phyloP scores from a whole-genome alignment of 2,888 invertebrate genomes.

The Hyppa rectilinea region DNA sequence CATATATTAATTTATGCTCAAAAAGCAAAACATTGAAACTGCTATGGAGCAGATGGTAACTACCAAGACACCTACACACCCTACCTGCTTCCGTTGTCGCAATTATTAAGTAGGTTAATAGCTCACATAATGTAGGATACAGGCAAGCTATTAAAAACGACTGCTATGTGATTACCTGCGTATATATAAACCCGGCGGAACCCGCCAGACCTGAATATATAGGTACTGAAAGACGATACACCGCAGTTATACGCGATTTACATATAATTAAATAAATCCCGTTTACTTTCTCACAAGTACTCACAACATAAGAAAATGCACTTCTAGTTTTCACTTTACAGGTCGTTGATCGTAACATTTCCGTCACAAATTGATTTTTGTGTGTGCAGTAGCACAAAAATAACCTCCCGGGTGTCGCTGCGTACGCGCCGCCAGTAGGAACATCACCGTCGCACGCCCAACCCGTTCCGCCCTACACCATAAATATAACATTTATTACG shows the following conservation, averaged over 20 bases:
- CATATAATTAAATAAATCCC: constrained; percentile 38
- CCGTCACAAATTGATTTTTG: constrained; percentile 88
- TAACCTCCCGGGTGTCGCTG: constrained; percentile 88
- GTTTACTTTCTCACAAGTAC: constrained; percentile 37
- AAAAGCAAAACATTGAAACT: background rate
- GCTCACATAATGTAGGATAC: constrained; percentile 47
- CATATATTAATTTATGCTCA: background rate
- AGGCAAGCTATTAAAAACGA: constrained; percentile 59
- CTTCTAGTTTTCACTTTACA: constrained; percentile 77
- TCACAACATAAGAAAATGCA: constrained; percentile 63
- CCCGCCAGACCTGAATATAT: constrained; percentile 46
- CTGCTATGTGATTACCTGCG: constrained; percentile 44
- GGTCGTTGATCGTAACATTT: constrained; percentile 91
- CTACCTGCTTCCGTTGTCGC: constrained; percentile 43
- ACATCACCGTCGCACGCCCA: constrained; percentile 76
- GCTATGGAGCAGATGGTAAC: constrained; percentile 15
- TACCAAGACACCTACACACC: background rate
- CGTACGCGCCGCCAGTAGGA: constrained; percentile 79
- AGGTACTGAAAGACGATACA: constrained; percentile 43
- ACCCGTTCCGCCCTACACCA: constrained; percentile 77
- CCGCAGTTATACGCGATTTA: constrained; percentile 19
- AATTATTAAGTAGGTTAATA: constrained; percentile 59
- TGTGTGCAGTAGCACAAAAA: constrained; percentile 89
- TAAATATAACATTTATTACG: constrained; percentile 72
- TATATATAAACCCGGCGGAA: constrained; percentile 21